Base-by-base conservation (phyloP, 2,888 invertebrate species). In the Panzeria rudis region DNA sequence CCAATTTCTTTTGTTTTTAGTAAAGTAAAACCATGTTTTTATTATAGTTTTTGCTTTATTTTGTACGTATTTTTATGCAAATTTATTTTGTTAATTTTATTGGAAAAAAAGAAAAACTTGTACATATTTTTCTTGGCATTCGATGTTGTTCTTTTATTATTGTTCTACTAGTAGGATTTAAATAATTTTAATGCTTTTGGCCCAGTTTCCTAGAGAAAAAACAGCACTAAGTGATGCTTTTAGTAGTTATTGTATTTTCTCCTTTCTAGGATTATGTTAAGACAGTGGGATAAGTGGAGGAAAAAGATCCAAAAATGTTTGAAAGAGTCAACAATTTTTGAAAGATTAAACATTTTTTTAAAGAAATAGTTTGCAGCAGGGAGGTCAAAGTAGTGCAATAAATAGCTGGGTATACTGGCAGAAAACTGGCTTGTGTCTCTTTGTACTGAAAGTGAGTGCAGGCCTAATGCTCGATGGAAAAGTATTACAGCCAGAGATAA, bases 181-280 rank as follows among this genome's bases (percentile, higher is more conserved):
- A 84, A 81, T 81, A 77, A 80, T 72, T 84, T 84, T 81, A 84
- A 84, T 84, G 66, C 77, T 81, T 77, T 84, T 84, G 84, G 84
- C 84, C 84, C 80, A 84, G 61, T 81, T 84, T 81, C 41, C 23
- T 17, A 59, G 20, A 29, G 47, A 56, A 44, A 71, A 71, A 71
- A 15, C 66, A 35, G 61, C 68, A 77, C 35, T 71, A 78, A 69
- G 32, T 62, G 41, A 66, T 72, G 75, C 29, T 69, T 59, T 64
- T 47, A 50, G 50, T 62, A n/a, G 25, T 35, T 66, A 32, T 35
- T 61, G 59, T 23, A 62, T 5, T 38, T 61, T 66, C 69, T 71
- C 7, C 38, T 71, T 38, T 8, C n/a, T 59, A 52, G 52, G 66
- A 68, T 81, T 75, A 81, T 61, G 59, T 52, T 13, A 32, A 44